These are phyloP conservation scores for Opisthocomus hoazin DNA, from an alignment of 2,113 vertebrate species.

Conservation along the genomic window DNA sequence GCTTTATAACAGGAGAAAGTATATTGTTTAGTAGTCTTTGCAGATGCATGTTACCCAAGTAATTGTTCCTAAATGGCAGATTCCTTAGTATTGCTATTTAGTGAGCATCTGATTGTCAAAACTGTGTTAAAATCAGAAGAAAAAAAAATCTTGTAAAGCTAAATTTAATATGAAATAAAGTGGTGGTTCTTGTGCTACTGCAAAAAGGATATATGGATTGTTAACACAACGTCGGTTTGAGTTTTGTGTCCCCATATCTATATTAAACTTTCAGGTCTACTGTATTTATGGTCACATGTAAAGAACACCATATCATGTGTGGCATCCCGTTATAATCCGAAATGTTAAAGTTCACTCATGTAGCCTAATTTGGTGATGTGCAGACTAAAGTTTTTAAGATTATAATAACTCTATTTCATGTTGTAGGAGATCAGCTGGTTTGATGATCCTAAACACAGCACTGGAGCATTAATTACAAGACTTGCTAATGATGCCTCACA, in stretches of 20 bases:
- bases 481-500: slow-evolving; percentile 85
- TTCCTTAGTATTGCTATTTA: neutral
- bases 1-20: neutral
- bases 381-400: neutral
- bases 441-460: slow-evolving; percentile 84
- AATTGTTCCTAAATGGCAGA: neutral
- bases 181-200: neutral
- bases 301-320: accelerated
- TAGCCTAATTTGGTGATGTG: neutral
- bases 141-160: neutral
- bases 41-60: neutral
- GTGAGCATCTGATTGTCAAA: neutral
- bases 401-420: neutral
- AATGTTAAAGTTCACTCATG: neutral
- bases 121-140: neutral
- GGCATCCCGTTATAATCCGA: neutral
- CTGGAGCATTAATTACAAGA: slow-evolving; percentile 84
- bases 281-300: neutral
- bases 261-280: neutral
- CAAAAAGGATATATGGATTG: neutral
- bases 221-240: neutral
- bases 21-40: neutral
- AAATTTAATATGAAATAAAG: neutral
- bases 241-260: neutral
- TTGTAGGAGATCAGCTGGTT: slow-evolving; percentile 87